Evolutionary conservation across 2,888 invertebrate species (phyloP).

Genomic region (Hedya salicella): DNA sequence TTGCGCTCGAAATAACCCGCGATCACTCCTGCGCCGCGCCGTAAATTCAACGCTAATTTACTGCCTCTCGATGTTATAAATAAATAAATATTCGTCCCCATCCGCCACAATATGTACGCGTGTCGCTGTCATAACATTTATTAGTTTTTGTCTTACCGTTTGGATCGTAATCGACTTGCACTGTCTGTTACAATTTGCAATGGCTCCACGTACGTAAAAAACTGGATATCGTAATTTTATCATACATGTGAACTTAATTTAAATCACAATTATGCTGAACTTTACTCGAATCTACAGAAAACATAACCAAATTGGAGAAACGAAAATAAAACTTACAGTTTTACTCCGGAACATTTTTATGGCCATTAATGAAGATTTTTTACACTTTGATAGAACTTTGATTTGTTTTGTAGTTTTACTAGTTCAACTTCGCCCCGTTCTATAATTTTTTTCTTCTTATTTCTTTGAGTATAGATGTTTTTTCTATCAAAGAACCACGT

Average conservation of each 20-base stretch:
- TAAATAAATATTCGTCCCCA: constrained; percentile 79
- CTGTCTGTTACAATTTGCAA: constrained; percentile 9
- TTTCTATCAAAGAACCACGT: background rate
- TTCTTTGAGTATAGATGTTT: background rate
- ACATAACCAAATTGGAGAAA: too few species aligned
- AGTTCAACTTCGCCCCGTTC: background rate
- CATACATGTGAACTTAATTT: too few species aligned
- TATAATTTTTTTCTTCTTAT: background rate
- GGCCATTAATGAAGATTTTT: too few species aligned
- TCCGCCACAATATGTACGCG: constrained; percentile 77
- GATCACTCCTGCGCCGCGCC: constrained; percentile 75
- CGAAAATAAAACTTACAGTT: too few species aligned
- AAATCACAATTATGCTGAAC: too few species aligned
- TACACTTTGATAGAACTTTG: too few species aligned
- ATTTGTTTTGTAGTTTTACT: background rate
- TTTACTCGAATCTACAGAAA: too few species aligned
- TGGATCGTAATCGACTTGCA: constrained; percentile 5
- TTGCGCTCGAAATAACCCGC: constrained; percentile 76
- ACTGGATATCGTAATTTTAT: too few species aligned
- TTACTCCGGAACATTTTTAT: too few species aligned
- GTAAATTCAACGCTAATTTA: constrained; percentile 85
- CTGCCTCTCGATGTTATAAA: constrained; percentile 81
- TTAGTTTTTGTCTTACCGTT: constrained; percentile 21
- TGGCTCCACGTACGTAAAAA: background rate
- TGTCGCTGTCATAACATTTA: constrained; percentile 79